Conservation (phyloP, 2,113 vertebrate species). For the Burhinus oedicnemus region DNA sequence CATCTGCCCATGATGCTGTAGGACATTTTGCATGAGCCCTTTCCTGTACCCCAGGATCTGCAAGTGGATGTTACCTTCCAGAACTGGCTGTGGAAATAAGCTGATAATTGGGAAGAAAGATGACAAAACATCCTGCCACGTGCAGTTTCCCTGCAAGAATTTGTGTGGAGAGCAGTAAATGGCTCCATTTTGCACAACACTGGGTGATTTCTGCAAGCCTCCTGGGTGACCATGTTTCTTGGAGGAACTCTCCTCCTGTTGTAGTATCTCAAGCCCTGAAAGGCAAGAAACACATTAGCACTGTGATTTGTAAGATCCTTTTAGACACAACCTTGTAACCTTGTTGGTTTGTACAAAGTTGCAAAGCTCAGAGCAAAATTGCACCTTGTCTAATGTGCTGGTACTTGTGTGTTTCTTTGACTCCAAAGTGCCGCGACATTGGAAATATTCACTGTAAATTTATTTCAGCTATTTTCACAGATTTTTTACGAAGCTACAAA, state of each 20-base stretch:
- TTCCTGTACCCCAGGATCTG: background rate
- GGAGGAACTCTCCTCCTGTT: background rate
- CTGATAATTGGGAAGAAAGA: background rate
- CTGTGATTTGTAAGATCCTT: background rate
- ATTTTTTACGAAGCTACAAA: background rate
- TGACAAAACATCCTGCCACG: rapidly evolving
- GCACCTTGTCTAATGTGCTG: background rate
- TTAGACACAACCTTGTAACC: background rate
- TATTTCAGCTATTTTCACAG: background rate
- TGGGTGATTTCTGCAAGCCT: background rate
- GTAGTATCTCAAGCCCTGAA: background rate
- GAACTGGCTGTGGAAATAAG: background rate
- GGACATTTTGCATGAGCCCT: background rate
- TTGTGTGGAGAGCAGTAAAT: background rate
- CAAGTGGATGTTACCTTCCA: background rate
- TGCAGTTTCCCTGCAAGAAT: no score
- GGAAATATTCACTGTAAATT: background rate
- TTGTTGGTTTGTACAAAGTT: background rate
- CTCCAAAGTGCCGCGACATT: background rate
- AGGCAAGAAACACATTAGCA: background rate
- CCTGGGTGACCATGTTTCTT: background rate
- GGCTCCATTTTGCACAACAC: background rate
- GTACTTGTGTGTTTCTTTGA: background rate
- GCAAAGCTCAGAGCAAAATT: background rate
- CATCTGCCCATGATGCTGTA: rapidly evolving